Evolutionary conservation across 2,797 vertebrate genomes (phyloP).

Genomic region (Clarias platycephalus): DNA sequence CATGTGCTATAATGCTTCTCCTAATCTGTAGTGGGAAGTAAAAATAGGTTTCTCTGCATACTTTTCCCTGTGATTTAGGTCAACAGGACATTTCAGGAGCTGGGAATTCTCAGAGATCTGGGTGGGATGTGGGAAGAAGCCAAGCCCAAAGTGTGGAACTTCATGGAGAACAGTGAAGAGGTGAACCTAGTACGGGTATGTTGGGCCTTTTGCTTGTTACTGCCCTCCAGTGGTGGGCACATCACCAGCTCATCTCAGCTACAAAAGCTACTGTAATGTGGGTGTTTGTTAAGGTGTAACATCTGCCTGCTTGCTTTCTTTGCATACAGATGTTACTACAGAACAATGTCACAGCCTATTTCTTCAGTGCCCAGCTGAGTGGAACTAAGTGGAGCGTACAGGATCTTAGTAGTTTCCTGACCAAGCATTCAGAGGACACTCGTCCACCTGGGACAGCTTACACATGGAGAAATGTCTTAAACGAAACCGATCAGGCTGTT

Average conservation of each 20-base stretch:
- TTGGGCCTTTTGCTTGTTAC: constrained; percentile 51
- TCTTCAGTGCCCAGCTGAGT: constrained; percentile 70
- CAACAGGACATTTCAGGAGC: constrained; percentile 94
- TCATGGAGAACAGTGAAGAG: constrained; percentile 89
- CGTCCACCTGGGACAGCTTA: constrained; percentile 64
- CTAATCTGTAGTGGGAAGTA: background rate
- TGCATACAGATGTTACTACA: constrained; percentile 72
- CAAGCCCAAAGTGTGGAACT: constrained; percentile 87
- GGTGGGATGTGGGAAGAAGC: constrained; percentile 95
- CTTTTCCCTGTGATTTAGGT: constrained; percentile 71
- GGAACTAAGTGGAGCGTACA: constrained; percentile 76
- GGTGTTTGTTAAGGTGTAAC: background rate
- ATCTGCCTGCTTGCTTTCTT: constrained; percentile 32
- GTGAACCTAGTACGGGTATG: constrained; percentile 87
- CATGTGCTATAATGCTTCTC: too few species aligned
- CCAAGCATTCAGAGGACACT: constrained; percentile 73
- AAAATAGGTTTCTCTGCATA: background rate
- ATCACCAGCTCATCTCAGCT: background rate
- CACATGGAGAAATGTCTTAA: constrained; percentile 83
- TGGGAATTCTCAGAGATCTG: constrained; percentile 88
- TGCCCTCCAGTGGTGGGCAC: background rate
- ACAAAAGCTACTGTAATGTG: background rate
- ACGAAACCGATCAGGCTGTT: constrained; percentile 78
- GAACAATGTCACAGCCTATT: constrained; percentile 66
- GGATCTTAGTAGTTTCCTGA: constrained; percentile 75